Conservation (phyloP, 35 echinoderm and acorn worm genomes). For the Lytechinus pictus region DNA sequence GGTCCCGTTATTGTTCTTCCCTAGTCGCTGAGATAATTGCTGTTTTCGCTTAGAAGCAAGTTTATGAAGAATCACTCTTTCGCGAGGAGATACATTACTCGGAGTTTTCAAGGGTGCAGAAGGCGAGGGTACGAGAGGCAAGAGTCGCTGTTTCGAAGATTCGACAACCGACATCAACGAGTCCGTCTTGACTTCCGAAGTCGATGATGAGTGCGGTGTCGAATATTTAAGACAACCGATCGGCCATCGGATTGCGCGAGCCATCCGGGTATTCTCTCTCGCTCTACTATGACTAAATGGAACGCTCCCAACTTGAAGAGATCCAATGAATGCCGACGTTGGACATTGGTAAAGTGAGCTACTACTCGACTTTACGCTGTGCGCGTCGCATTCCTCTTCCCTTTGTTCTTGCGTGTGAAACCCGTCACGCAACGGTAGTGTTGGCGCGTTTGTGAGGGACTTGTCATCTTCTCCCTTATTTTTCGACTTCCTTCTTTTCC, state of each 20-base stretch:
- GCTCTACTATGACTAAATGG: not conserved
- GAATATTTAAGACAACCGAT: conserved; percentile 27
- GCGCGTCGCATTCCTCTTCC: not conserved
- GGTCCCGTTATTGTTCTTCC: not conserved
- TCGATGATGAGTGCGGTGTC: not conserved
- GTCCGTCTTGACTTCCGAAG: not conserved
- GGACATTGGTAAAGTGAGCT: not conserved
- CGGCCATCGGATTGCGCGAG: conserved; percentile 13
- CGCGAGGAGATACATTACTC: not conserved
- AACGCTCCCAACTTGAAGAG: conserved; percentile 11
- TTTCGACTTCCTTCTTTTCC: conserved; percentile 20
- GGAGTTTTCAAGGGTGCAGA: not conserved
- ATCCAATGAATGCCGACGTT: conserved; percentile 21
- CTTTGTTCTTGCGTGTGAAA: conserved; percentile 32
- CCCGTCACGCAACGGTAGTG: not conserved
- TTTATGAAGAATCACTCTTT: conserved; percentile 4
- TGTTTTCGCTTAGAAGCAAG: conserved; percentile 3
- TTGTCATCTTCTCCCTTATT: not conserved
- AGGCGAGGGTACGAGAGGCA: not conserved
- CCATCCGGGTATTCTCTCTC: not conserved
- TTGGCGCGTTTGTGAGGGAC: not conserved
- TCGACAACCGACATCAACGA: not conserved
- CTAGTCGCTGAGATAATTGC: not conserved
- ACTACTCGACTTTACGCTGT: not conserved
- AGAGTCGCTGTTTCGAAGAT: not conserved